phyloP scores from a whole-genome alignment of 1,140 invertebrate genomes.

The Sinonovacula constricta region DNA sequence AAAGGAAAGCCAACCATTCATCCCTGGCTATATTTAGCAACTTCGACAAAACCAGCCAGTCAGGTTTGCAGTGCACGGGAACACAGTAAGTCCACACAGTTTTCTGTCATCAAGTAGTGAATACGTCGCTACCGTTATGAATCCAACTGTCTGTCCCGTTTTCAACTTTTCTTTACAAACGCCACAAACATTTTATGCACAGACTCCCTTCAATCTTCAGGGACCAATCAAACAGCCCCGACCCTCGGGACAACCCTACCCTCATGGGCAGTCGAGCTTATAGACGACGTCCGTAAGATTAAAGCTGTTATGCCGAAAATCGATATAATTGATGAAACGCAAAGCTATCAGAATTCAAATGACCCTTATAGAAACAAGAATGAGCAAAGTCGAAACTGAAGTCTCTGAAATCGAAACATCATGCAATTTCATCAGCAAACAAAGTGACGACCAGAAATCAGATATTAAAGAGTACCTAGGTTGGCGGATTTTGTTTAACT shows the following conservation, averaged over 20 bases:
- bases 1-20: slow-evolving; percentile 7
- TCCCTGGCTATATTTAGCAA: no score
- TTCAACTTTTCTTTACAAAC: neutral
- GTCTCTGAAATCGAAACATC: neutral
- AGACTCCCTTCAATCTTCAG: neutral
- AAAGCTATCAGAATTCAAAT: neutral
- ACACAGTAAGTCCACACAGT: no score
- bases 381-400: neutral
- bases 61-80: neutral
- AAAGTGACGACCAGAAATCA: neutral
- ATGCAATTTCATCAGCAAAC: neutral
- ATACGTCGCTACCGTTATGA: neutral
- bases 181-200: neutral
- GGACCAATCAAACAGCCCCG: neutral
- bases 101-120: no score
- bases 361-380: neutral
- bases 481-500: no score
- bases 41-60: no score
- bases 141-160: neutral
- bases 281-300: no score
- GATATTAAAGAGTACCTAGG: no score
- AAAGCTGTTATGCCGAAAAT: neutral
- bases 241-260: neutral
- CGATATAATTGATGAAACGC: neutral
- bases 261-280: neutral